Evolutionary conservation across 2,113 vertebrate genomes (phyloP).

Genomic region (Gambusia holbrooki): DNA sequence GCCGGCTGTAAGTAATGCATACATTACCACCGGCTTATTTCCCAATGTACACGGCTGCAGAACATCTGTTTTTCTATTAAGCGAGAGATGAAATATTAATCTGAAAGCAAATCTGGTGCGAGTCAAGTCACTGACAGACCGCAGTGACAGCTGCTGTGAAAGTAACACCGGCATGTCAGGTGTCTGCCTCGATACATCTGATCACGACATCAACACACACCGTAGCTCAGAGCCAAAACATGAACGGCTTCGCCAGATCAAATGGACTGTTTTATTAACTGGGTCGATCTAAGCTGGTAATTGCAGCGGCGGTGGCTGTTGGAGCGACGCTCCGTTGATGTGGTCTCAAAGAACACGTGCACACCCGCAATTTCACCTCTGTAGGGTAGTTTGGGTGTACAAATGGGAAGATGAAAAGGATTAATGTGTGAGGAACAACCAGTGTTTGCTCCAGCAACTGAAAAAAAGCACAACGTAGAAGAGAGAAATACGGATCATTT

Average conservation of each 20-base stretch:
- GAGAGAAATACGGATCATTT: constrained; percentile 2
- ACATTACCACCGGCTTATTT: constrained; percentile 62
- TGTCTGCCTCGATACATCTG: constrained; percentile 64
- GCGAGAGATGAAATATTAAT: constrained; percentile 72
- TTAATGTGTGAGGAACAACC: not conserved
- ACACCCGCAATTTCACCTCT: not conserved
- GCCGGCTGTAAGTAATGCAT: constrained; percentile 68
- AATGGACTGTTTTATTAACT: constrained; percentile 60
- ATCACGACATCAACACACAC: constrained; percentile 52
- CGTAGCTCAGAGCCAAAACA: constrained; percentile 58
- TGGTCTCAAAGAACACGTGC: constrained; percentile 24
- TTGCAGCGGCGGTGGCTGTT: constrained; percentile 38
- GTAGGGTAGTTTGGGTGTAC: not conserved
- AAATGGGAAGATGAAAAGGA: not conserved
- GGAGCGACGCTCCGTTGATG: constrained; percentile 9
- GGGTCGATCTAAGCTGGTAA: constrained; percentile 45
- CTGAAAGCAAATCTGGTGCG: constrained; percentile 51
- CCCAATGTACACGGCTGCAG: constrained; percentile 57
- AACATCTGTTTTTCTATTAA: constrained; percentile 79
- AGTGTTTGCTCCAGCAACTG: constrained; percentile 2
- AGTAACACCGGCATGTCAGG: constrained; percentile 63
- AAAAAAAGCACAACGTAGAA: not conserved
- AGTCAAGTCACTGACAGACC: constrained; percentile 60
- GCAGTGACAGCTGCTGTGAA: constrained; percentile 68
- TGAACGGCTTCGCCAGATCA: constrained; percentile 44